Evolutionary conservation across 2,113 vertebrate genomes (phyloP).

Genomic region (Gymnarchus niloticus): DNA sequence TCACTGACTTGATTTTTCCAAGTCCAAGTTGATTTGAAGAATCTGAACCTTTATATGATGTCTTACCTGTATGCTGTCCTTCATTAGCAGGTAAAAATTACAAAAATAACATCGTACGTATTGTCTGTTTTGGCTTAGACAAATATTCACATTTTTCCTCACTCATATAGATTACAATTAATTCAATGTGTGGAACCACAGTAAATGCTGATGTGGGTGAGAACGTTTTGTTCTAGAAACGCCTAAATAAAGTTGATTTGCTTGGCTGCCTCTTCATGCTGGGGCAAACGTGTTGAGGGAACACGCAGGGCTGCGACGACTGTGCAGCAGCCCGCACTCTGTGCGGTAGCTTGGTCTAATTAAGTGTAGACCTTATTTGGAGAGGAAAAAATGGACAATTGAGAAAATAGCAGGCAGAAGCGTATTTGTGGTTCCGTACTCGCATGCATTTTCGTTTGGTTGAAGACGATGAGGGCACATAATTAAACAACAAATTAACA

Average conservation of each 20-base stretch:
- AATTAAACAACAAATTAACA: not conserved
- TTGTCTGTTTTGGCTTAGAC: not conserved
- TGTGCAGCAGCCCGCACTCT: no score
- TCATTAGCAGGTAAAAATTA: not conserved
- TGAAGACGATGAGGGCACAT: not conserved
- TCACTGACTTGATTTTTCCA: slow-evolving; percentile 28
- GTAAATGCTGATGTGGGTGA: not conserved
- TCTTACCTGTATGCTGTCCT: not conserved
- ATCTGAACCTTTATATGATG: slow-evolving; percentile 17
- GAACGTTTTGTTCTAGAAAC: not conserved
- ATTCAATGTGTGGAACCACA: not conserved
- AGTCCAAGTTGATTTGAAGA: not conserved
- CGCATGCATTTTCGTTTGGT: not conserved
- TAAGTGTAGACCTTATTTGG: not conserved
- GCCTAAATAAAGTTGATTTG: not conserved
- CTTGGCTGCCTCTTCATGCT: not conserved
- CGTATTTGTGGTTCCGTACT: not conserved
- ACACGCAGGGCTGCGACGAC: not conserved
- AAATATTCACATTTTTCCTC: not conserved
- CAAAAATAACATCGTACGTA: not conserved
- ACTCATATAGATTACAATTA: not conserved
- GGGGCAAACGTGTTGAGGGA: not conserved
- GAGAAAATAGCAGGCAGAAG: not conserved
- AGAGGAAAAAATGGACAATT: not conserved
- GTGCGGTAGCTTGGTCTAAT: not conserved